Conservation (phyloP, 37 sponge, comb jelly and placozoan genomes). For the Chondrosia reniformis region DNA sequence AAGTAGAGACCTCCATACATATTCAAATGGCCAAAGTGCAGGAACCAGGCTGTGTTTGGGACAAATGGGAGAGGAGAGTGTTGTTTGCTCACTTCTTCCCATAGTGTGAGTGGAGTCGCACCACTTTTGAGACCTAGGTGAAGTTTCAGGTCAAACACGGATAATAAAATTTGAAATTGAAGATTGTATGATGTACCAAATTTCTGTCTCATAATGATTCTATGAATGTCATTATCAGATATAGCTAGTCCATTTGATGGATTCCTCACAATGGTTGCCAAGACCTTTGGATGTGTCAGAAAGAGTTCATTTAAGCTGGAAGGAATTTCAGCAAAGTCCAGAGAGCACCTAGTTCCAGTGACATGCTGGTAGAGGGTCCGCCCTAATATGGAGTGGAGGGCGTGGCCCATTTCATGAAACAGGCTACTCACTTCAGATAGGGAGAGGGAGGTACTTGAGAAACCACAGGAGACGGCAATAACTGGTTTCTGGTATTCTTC, state of each 20-base stretch:
- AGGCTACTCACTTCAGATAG: conserved; percentile 71
- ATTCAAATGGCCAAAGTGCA: conserved; percentile 79
- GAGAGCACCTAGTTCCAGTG: conserved; percentile 90
- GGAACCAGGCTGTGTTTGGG: conserved; percentile 55
- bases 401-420: conserved; percentile 98
- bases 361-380: conserved; percentile 84
- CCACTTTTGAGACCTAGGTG: conserved; percentile 35
- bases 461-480: conserved; percentile 65
- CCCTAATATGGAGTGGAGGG: conserved; percentile 87
- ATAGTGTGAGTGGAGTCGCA: conserved; percentile 12
- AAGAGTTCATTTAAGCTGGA: conserved; percentile 91
- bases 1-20: conserved; percentile 87
- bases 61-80: conserved; percentile 35
- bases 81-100: conserved; percentile 25
- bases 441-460: conserved; percentile 39
- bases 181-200: conserved; percentile 59
- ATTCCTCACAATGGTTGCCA: conserved; percentile 60
- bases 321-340: conserved; percentile 95
- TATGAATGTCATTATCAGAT: neutral
- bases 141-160: conserved; percentile 64
- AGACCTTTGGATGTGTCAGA: conserved; percentile 56
- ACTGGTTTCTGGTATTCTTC: conserved; percentile 74
- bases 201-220: conserved; percentile 10
- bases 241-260: conserved; percentile 30
- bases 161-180: conserved; percentile 64